phyloP scores from a whole-genome alignment of 2,113 vertebrate genomes.

The Eurypyga helias region DNA sequence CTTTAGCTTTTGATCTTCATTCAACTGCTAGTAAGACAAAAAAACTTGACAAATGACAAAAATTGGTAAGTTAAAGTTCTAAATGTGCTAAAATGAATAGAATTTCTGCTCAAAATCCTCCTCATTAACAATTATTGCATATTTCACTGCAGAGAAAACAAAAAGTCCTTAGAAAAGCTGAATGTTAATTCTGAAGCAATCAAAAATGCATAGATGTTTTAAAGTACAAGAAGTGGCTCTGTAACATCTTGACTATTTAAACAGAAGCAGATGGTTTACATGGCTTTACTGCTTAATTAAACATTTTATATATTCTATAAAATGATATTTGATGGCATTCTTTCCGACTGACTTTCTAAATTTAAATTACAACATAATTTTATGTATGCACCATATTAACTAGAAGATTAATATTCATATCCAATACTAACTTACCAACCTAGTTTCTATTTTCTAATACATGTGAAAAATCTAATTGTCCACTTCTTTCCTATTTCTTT shows the following conservation, averaged over 20 bases:
- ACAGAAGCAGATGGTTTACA: constrained; percentile 53
- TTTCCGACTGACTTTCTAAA: neutral
- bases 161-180: neutral
- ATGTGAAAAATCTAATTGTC: neutral
- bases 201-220: constrained; percentile 25
- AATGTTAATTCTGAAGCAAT: constrained; percentile 40
- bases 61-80: neutral
- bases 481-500: neutral
- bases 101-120: neutral
- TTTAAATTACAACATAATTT: neutral
- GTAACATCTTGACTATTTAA: constrained; percentile 45
- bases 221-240: constrained; percentile 21
- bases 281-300: constrained; percentile 52
- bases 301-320: neutral
- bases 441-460: neutral
- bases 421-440: neutral
- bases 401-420: neutral
- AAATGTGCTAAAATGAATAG: neutral
- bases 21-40: neutral
- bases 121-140: constrained; percentile 3
- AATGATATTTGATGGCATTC: neutral
- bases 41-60: neutral
- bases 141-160: neutral
- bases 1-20: neutral
- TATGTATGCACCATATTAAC: neutral